Evolutionary conservation across 2,888 invertebrate genomes (phyloP), one percentile per base, ranked within the genome.

Genomic region (Hydriomena furcata): DNA sequence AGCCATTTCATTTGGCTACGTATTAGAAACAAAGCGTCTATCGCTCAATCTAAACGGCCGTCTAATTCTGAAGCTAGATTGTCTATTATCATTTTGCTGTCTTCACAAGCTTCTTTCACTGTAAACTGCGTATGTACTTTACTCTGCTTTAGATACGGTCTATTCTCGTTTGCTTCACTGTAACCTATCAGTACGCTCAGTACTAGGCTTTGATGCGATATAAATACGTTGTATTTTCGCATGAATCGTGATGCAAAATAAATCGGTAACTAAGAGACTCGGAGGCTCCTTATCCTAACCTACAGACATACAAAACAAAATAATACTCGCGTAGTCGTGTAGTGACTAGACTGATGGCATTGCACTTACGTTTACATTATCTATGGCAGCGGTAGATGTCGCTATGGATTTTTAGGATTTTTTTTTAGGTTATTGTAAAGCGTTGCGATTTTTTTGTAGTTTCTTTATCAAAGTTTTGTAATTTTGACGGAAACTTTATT

Each of bases 291-390:
- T 52, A 52, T 4, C 28, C 47, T 47, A 52, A 46, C 45, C 46
- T 47, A 52, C 47, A 43, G 46, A 52, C 43, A 30, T 49, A 49
- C 48, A 24, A 21, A 37, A 44, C 21, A 10, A 30, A 50, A 47
- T 47, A 52, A 55, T 48, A 58, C 32, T 55, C 35, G 47, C 47
- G 38, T 8, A 36, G 55, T 49, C 45, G 34, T 36, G 53, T 43
- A 50, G 30, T 59, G 59, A 59, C 59, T 59, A 59, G 59, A 59
- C 37, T 42, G 46, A 56, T 59, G 59, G 59, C 59, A 35, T 48
- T 47, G 48, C 51, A 43, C 45, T 51, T 42, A 45, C 11, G 31
- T 35, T 31, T 17, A 41, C 7, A 25, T 37, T 28, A 47, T 1
- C 51, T 36, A 41, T 20, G 45, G 41, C 45, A 13, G 40, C 36